Evolutionary conservation across 2,888 invertebrate genomes (phyloP), one percentile per base, ranked within the genome.

Genomic region (Ernsta delagoae): DNA sequence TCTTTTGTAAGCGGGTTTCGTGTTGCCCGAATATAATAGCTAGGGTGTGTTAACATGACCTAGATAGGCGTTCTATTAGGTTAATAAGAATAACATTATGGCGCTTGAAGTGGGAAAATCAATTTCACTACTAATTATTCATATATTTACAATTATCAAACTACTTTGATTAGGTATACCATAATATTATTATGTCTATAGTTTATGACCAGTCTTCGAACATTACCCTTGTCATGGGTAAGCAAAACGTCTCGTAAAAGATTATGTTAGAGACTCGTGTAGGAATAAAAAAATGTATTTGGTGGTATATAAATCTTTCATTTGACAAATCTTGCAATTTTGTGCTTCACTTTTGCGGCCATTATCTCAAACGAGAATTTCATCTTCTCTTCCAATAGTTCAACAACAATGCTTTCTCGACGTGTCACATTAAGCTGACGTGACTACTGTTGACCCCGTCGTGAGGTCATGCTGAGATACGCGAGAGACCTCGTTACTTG

Each of bases 51-150:
- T 56, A 66, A 61, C 67, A 45, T 67, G 54, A 53, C 67, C 54
- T 61, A 67, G 60, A 61, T 54, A 54, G 67, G 31, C 9, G 43
- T 67, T 67, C 24, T 67, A 56, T 67, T 61, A 61, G 60, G 43
- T 67, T 54, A 67, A 36, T 67, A 50, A 43, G 36, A 45, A 43
- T 43, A 50, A 66, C 53, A 59, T 41, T 39, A 65, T 7, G 57
- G 48, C n/a, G 39, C 36, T 65, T 50, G 39, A 59, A 43, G 11
- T 43, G 11, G 43, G 11, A 43, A 3, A 45, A n/a, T n/a, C n/a
- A n/a, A n/a, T n/a, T n/a, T n/a, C n/a, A n/a, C n/a, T n/a, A n/a
- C n/a, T n/a, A n/a, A n/a, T n/a, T n/a, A n/a, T n/a, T n/a, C n/a
- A n/a, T n/a, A n/a, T n/a, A n/a, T n/a, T n/a, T n/a, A n/a, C n/a